Evolutionary conservation across 2,113 vertebrate genomes (phyloP), one percentile per base, ranked within the genome.

Genomic region (Heterochromis multidens): DNA sequence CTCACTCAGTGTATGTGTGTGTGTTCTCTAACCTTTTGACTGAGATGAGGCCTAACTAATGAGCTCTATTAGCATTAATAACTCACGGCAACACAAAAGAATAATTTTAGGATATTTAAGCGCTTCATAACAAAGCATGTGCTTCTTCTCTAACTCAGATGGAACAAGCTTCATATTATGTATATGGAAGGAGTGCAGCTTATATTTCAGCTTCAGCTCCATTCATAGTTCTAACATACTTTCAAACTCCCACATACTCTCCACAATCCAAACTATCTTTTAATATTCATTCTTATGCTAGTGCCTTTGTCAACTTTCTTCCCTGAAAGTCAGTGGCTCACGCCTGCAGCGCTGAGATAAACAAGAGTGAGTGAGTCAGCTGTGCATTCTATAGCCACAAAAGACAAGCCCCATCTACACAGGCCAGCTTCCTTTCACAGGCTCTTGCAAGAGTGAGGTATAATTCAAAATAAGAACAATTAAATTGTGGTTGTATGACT

Each of bases 281-380:
- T 59, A 76, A 79, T 57, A 74, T 77, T 62, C 60, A 74, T 62
- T 74, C 79, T 35, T 23, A 35, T 81, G 60, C 11, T 2, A 31
- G 29, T 5, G 63, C 59, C 63, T 89, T 74, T 3, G 37, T 85
- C 80, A 56, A 79, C 1, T 79, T 62, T 23, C 0, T 31, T 62
- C 7, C 62, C 72, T 56, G 40, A 67, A 70, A 88, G 80, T 56
- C 82, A 57, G 9, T 21, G 77, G 31, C 49, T 21, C 33, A 6
- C 13, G 33, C 54, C 82, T 90, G 86, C 80, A 76, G 80, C 84
- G 37, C 14, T 5, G 63, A 87, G 80, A 92, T 88, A 82, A 92
- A 91, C 40, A 23, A 27, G 61, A 78, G 54, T 23, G 25, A 70
- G 67, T 43, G 12, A 60, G 46, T 81, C 81, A 16, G 46, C 56